Percentiles rank a stretch among this genome's conserved stretches.
phyloP scores from a whole-genome alignment of 2,113 vertebrate species.

The Amphilophus citrinellus region DNA sequence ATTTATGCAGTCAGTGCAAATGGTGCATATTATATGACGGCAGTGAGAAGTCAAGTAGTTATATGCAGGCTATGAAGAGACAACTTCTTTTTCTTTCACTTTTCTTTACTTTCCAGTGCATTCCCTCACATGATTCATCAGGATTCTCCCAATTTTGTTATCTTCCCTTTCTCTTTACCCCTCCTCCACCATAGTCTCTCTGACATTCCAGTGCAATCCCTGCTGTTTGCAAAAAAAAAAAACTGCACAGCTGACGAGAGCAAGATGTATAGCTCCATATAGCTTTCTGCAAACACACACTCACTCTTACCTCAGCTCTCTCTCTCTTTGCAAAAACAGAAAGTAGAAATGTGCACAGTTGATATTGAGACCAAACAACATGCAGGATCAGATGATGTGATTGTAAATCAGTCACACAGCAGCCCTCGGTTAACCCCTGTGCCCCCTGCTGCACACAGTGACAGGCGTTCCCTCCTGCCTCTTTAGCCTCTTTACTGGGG shows the following conservation, averaged over 20 bases:
- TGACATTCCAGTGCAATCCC: constrained; percentile 46
- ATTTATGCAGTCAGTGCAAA: background rate
- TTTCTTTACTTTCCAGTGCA: constrained; percentile 12
- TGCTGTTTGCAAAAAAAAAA: background rate
- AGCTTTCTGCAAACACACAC: constrained; percentile 11
- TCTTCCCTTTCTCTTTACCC: constrained; percentile 25
- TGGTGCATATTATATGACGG: background rate
- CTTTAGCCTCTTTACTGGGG: constrained; percentile 60
- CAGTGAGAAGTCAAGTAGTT: constrained; percentile 9
- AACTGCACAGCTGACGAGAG: constrained; percentile 10
- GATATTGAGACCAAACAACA: constrained; percentile 39
- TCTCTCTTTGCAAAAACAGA: background rate
- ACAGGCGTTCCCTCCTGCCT: constrained; percentile 62
- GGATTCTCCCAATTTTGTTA: constrained; percentile 40
- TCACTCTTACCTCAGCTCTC: background rate
- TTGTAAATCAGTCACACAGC: constrained; percentile 33
- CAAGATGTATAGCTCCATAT: background rate
- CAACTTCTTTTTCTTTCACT: background rate
- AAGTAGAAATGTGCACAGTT: background rate
- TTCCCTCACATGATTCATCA: constrained; percentile 50
- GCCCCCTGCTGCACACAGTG: constrained; percentile 33
- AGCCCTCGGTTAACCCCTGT: constrained; percentile 49
- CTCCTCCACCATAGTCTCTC: constrained; percentile 5
- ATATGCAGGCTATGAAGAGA: background rate
- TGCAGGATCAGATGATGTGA: constrained; percentile 21